A percentile compares a stretch with the other conserved stretches of the same genome.
Conservation (phyloP, 35 echinoderm and acorn worm genomes). For the Strongylocentrotus purpuratus region DNA sequence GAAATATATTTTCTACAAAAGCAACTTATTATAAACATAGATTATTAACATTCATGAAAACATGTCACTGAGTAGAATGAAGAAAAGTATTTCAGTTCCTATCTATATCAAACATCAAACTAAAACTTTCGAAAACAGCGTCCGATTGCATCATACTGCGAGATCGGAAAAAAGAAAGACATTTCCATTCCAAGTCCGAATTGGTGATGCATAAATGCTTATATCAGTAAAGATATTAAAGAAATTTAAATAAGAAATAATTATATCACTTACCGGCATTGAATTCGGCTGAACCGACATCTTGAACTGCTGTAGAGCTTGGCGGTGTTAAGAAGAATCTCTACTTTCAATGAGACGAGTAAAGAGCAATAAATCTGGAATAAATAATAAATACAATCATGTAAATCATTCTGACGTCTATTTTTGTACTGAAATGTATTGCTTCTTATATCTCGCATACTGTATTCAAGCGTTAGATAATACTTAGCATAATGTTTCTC, state of each 20-base stretch:
- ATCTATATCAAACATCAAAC: neutral
- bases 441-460: too few species aligned
- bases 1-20: too few species aligned
- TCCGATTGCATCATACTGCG: neutral
- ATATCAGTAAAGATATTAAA: neutral
- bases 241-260: neutral
- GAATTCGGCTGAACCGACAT: slow-evolving; percentile 20
- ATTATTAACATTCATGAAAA: too few species aligned
- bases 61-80: too few species aligned
- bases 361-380: neutral
- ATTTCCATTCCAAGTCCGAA: neutral
- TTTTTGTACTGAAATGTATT: neutral
- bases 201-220: neutral
- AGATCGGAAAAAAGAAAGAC: neutral
- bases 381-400: neutral
- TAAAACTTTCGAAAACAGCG: neutral
- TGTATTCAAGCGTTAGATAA: too few species aligned
- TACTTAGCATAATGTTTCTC: too few species aligned
- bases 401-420: neutral
- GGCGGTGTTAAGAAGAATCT: neutral
- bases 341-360: neutral
- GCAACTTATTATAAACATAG: too few species aligned
- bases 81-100: neutral
- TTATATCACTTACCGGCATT: neutral
- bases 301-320: neutral